phyloP scores from a whole-genome alignment of 2,797 vertebrate species.

The Dermochelys coriacea region DNA sequence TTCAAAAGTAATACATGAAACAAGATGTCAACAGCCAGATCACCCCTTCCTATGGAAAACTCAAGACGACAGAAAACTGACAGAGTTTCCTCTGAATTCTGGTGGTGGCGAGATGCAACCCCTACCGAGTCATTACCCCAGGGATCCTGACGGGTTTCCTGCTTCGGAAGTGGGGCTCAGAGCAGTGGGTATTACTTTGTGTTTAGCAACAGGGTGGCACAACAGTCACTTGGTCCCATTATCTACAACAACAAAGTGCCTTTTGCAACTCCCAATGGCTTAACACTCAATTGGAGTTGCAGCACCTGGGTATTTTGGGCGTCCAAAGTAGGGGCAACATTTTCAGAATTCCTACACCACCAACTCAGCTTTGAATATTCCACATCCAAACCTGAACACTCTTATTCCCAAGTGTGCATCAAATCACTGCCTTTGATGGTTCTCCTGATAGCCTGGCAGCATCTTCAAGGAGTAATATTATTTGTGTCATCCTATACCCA shows the following conservation, averaged over 20 bases:
- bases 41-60: accelerated
- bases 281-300: not conserved
- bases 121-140: not conserved
- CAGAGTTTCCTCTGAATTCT: not conserved
- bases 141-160: not conserved
- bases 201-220: not conserved
- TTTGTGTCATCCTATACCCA: not conserved
- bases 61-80: not conserved
- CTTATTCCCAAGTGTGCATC: not conserved
- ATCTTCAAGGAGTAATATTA: not conserved
- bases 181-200: not conserved
- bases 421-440: not conserved
- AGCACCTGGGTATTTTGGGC: not conserved
- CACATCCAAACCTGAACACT: not conserved
- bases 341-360: not conserved
- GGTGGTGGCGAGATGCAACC: not conserved
- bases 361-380: not conserved
- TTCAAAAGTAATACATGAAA: slow-evolving; percentile 2
- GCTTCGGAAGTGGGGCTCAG: not conserved
- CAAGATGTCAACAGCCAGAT: not conserved
- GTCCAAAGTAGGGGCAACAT: not conserved
- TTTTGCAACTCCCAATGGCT: not conserved
- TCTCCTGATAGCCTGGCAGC: not conserved
- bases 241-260: not conserved
- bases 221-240: not conserved